Base-by-base conservation (phyloP, 2,888 invertebrate genomes). In the Eulithis prunata region DNA sequence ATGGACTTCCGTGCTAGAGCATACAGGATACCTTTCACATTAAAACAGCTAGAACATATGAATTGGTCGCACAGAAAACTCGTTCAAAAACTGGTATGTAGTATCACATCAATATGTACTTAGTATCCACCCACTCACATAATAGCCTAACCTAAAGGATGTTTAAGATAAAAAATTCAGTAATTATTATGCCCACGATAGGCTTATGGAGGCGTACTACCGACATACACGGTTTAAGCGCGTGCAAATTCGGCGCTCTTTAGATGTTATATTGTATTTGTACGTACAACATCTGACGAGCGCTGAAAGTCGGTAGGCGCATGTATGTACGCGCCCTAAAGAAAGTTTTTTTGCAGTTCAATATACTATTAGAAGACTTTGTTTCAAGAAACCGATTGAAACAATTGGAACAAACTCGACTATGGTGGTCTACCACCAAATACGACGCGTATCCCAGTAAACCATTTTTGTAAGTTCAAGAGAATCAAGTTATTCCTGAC, bases 401-500 rank as follows among this genome's bases (percentile, higher is more conserved):
- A 41, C 90, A 87, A 75, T 67, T 90, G 1, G 78, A 86, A 62
- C 91, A 91, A 75, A 86, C 88, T 7, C 86, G 90, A 7, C 70
- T 91, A 28, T 90, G 86, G 88, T 92, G 92, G 92, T 64, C 91
- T n/a, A 90, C 91, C 4, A 90, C 84, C 66, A 85, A 86, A 72
- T 86, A 83, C 66, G 91, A 92, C 60, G 73, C 77, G 7, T 91
- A 90, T 76, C 89, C 90, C 5, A 82, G 81, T 69, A 83, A 89
- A 79, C 67, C 86, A 5, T 91, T 92, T 72, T 73, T 90, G 91
- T 91, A 76, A 87, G 90, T 83, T 21, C 21, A 21, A 21, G 21
- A 21, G 21, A 21, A 21, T 21, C 21, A 21, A 21, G 21, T 21
- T 21, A 21, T 21, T 21, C 1, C 21, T 21, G 21, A 21, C 21